Percentiles rank a stretch among this genome's conserved stretches.
Conservation (phyloP, 2,113 vertebrate species). For the Pachycephala philippinensis region DNA sequence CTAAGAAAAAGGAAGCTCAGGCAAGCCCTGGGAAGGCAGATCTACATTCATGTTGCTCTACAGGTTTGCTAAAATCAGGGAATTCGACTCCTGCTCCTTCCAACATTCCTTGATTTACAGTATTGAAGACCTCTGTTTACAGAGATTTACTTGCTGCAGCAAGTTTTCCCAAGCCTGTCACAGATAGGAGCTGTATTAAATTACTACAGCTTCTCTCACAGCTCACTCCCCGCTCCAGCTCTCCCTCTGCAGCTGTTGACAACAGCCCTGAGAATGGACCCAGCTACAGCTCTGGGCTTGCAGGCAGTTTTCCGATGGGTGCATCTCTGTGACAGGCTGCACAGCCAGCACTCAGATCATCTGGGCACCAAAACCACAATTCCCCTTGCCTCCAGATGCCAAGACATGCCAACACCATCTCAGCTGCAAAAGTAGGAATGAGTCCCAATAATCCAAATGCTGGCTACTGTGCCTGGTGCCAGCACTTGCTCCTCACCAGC, state of each 20-base stretch:
- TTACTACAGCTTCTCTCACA: background rate
- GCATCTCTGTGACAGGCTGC: background rate
- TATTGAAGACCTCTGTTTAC: background rate
- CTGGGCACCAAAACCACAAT: background rate
- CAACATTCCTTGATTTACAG: background rate
- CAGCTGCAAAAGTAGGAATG: background rate
- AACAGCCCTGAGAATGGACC: background rate
- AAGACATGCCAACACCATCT: background rate
- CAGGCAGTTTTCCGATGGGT: background rate
- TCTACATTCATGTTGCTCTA: background rate
- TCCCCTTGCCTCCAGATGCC: background rate
- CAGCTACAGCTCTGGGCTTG: accelerated
- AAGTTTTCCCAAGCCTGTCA: background rate
- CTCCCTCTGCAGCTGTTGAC: background rate
- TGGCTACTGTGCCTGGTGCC: background rate
- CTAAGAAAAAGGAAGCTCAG: background rate
- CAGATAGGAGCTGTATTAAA: background rate
- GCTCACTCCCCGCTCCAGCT: background rate
- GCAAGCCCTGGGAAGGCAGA: background rate
- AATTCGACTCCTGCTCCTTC: background rate
- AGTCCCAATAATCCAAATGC: background rate
- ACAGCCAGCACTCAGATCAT: background rate
- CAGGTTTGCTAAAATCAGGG: background rate
- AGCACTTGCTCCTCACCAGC: background rate
- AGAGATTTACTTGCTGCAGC: background rate